Evolutionary conservation across 2,888 invertebrate species (phyloP).

Genomic region (Congeria kusceri): DNA sequence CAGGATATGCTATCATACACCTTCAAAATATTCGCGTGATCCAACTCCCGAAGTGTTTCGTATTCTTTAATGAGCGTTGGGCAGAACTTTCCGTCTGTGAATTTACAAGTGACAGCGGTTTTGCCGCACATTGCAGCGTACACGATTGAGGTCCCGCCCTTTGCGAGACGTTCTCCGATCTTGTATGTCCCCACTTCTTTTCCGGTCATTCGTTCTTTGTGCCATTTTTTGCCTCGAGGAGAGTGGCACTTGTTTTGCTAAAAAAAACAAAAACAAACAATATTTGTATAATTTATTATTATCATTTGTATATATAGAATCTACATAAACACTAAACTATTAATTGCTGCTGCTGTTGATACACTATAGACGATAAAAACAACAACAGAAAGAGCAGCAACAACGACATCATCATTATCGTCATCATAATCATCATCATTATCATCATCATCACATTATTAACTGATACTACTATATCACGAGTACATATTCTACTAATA

Average conservation of each 20-base stretch:
- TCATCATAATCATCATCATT: no score
- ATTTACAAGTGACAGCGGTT: constrained; percentile 39
- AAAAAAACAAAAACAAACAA: neutral
- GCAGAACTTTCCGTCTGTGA: constrained; percentile 57
- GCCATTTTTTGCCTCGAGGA: constrained; percentile 56
- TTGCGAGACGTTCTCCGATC: constrained; percentile 29
- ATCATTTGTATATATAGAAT: no score
- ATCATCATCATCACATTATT: no score
- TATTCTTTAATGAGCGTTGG: constrained; percentile 50
- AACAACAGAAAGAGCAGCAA: no score
- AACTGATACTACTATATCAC: no score
- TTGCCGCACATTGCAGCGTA: constrained; percentile 27
- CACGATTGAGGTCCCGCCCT: constrained; percentile 52
- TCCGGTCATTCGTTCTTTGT: constrained; percentile 54
- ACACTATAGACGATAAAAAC: no score
- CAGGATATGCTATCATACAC: constrained; percentile 52
- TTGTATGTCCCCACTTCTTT: constrained; percentile 49
- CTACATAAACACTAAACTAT: no score
- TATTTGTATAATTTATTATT: no score
- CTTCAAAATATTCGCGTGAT: constrained; percentile 53
- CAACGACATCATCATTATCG: no score
- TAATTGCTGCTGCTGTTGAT: no score
- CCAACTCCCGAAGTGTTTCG: constrained; percentile 41
- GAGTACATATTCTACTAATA: no score
- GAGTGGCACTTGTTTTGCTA: constrained; percentile 38